Base-by-base conservation (phyloP, 2,797 vertebrate species). In the Balearica regulorum region DNA sequence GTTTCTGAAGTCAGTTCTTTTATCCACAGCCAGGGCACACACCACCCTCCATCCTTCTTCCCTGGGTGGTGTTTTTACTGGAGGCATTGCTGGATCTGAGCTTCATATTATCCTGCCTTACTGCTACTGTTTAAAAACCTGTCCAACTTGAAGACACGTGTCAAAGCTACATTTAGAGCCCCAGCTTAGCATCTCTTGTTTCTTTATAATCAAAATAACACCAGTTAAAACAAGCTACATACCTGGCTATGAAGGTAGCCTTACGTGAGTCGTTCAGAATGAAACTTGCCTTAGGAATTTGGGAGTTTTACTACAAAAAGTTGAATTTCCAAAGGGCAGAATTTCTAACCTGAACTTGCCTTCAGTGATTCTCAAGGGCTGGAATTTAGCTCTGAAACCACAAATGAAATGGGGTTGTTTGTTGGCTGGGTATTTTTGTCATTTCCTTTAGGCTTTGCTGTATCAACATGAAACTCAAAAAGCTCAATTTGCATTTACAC, bases 1-100 rank as follows among this genome's bases (percentile, higher is more conserved):
- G n/a, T 89, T 95, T 95, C 96, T 96, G 85, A 96, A 96, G 89
- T 25, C 26, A 64, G 31, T 90, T 43, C 97, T 97, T 97, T 97
- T 80, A 96, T 97, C 97, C 71, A 28, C 65, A 94, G 96, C 96
- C 97, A 97, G 96, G 93, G 95, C 93, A 95, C 89, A 95, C 95
- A 95, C 78, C 81, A 79, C 78, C 87, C 77, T 85, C 84, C 68
- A 48, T 92, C 76, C 77, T 51, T 58, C 85, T 96, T 96, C 76
- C 82, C 68, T 93, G 95, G 86, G 90, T 94, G 88, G 93, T 94
- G 91, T 94, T 96, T 93, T 94, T 80, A 86, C 93, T 96, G 83
- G 94, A 96, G 93, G 93, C 93, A 86, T 44, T 93, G 75, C 83
- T 78, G 80, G 77, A 87, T 78, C 82, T 13, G 46, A 91, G 73